Evolutionary conservation across 2,888 invertebrate genomes (phyloP).

Genomic region (Spisula solida): DNA sequence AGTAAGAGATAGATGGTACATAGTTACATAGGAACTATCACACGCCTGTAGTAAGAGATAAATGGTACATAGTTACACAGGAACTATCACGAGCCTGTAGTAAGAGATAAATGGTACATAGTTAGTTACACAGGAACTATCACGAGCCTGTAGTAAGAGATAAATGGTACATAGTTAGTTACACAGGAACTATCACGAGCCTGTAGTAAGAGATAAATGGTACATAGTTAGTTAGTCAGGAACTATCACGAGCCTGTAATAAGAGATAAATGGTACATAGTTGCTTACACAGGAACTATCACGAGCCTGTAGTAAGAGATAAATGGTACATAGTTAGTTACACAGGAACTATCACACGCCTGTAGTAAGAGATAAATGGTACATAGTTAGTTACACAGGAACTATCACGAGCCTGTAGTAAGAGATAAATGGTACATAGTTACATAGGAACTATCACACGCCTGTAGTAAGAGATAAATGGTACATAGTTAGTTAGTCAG

Average conservation of each 20-base stretch:
- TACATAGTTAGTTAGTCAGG: constrained; percentile 33
- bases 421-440: neutral
- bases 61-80: neutral
- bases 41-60: constrained; percentile 64
- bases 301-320: constrained; percentile 63
- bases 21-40: constrained; percentile 54
- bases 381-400: constrained; percentile 27
- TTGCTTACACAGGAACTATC: constrained; percentile 61
- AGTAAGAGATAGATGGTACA: neutral
- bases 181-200: no score
- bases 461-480: constrained; percentile 62
- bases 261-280: neutral
- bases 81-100: constrained; percentile 72
- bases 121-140: constrained; percentile 55
- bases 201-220: constrained; percentile 56
- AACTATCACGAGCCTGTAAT: constrained; percentile 72
- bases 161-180: neutral
- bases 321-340: constrained; percentile 10
- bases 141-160: constrained; percentile 66
- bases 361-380: constrained; percentile 41
- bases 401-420: constrained; percentile 71
- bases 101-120: neutral
- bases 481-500: constrained; percentile 21
- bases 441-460: no score
- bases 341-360: constrained; percentile 67